These are phyloP conservation scores for Tragopan temminckii DNA, from an alignment of 2,797 vertebrate species.

Conservation along the genomic window DNA sequence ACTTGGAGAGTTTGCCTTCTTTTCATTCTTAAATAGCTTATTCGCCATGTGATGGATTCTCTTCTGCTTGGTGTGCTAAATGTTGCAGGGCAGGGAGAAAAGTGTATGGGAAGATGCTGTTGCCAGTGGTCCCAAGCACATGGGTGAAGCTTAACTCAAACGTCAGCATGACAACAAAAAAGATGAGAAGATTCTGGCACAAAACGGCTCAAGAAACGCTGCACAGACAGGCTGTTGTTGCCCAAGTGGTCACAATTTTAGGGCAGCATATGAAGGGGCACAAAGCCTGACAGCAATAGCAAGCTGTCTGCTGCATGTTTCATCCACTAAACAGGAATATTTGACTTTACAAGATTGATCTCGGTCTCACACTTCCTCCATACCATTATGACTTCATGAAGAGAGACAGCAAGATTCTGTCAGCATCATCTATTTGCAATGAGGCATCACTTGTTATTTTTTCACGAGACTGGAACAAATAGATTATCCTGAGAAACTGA, in stretches of 20 bases:
- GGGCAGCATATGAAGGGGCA: neutral
- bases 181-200: neutral
- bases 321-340: rapidly evolving
- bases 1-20: conserved; percentile 11
- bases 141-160: neutral
- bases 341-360: neutral
- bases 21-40: neutral
- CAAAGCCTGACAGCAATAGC: neutral
- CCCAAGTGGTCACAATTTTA: neutral
- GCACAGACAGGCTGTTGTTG: neutral
- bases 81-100: neutral
- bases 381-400: neutral
- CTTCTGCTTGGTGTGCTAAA: neutral
- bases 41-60: neutral
- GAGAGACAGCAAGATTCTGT: neutral
- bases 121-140: neutral
- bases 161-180: neutral
- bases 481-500: neutral
- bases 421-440: neutral
- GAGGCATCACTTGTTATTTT: neutral
- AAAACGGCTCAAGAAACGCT: neutral
- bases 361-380: neutral
- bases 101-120: neutral
- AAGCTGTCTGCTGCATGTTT: neutral
- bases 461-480: neutral